Evolutionary conservation across 2,113 vertebrate species (phyloP), one percentile per base, ranked within the genome.

Genomic region (Prinia subflava): DNA sequence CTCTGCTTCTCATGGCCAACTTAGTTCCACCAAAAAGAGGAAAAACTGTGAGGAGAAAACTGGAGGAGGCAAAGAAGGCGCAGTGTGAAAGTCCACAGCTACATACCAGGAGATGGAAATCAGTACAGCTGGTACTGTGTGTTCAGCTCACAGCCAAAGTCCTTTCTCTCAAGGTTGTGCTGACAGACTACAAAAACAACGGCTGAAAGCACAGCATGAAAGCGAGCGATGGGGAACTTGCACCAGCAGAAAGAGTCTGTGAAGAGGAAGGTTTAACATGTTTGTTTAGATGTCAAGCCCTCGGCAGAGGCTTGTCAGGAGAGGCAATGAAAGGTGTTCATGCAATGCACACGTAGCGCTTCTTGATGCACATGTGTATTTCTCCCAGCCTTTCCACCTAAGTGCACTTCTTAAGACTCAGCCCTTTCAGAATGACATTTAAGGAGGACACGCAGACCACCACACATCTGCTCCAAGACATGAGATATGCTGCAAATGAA

Each of bases 81-180:
- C 85, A 52, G 90, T 92, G 65, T 31, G 12, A 95, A 96, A 97
- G 93, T 95, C 94, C 94, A 92, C 68, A 78, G 88, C 90, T 96
- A 64, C 83, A 92, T 92, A 87, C 90, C 95, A 76, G 86, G 77
- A 91, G 65, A 80, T 85, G 90, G 77, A 97, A 92, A 93, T 92
- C 89, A 93, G 94, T 93, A 73, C 89, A 94, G 67, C 94, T 94
- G 95, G 94, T 95, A 93, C 88, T 92, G 71, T 50, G 28, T 84
- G 85, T 62, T 92, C 92, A 39, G 33, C 41, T 37, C 59, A 3
- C 92, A 97, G 96, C 92, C 97, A 97, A 94, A 96, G 96, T 93
- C 90, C 94, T 90, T 95, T 89, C 82, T 92, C 93, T 96, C 97
- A 97, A 97, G 98, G 97, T 97, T 97, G 96, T 86, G 93, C 79